These are phyloP conservation scores for Glaucomys volans DNA, from an alignment of 2,113 vertebrate species.

Conservation along the genomic window DNA sequence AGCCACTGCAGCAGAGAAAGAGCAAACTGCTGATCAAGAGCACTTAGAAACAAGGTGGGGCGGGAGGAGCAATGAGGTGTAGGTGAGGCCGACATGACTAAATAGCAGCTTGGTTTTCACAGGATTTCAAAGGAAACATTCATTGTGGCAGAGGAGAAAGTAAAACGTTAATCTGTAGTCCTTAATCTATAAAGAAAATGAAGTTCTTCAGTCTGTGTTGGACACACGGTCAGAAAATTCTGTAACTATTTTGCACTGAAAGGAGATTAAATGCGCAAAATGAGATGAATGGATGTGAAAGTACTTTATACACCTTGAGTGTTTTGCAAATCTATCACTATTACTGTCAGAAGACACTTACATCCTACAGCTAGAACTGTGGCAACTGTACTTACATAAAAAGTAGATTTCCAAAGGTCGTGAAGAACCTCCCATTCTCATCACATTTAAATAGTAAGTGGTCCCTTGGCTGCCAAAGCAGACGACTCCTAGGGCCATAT, in stretches of 20 bases:
- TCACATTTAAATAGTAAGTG: not conserved
- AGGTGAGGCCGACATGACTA: not conserved
- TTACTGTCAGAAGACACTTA: not conserved
- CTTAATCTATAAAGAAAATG: not conserved
- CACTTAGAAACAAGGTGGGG: not conserved
- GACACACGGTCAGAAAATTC: not conserved
- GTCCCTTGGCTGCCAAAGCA: not conserved
- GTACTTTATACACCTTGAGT: not conserved
- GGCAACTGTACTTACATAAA: not conserved
- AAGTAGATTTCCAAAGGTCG: not conserved
- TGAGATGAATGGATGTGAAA: not conserved
- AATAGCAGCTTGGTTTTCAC: not conserved
- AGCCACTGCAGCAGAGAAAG: not conserved
- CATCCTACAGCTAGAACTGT: not conserved
- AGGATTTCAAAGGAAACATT: constrained; percentile 16
- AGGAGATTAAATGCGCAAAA: not conserved
- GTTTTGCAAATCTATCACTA: not conserved
- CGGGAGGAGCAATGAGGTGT: not conserved
- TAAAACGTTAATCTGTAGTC: not conserved
- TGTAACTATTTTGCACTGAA: not conserved
- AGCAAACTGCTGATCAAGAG: not conserved
- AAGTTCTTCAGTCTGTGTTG: not conserved
- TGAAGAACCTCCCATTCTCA: not conserved
- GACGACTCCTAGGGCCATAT: not conserved
- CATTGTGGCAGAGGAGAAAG: not conserved